Evolutionary conservation across 2,797 vertebrate genomes (phyloP).

Genomic region (Phoeniculus purpureus): DNA sequence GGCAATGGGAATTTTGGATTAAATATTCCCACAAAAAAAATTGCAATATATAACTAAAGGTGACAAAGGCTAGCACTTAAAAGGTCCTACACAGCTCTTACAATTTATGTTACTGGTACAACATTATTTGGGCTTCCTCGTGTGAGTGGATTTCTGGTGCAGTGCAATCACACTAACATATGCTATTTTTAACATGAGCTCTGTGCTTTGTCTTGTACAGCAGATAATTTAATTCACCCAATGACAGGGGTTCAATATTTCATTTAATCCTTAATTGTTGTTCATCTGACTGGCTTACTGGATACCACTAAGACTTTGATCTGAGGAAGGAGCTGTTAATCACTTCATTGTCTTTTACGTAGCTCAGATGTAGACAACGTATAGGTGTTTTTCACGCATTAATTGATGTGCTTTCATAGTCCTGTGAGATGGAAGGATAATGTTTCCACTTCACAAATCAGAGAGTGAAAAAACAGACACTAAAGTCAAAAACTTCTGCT

Average conservation of each 20-base stretch:
- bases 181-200: not conserved
- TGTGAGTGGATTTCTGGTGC: not conserved
- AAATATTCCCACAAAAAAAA: not conserved
- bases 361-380: not conserved
- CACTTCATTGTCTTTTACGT: not conserved
- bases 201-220: not conserved
- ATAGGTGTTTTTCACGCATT: not conserved
- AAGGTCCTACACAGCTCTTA: not conserved
- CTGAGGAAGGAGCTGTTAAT: slow-evolving; percentile 2
- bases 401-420: not conserved
- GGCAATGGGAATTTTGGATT: not conserved
- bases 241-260: slow-evolving; percentile 30
- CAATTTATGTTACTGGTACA: not conserved
- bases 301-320: not conserved
- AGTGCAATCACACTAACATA: not conserved
- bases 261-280: slow-evolving; percentile 34
- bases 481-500: not conserved
- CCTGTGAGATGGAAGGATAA: not conserved
- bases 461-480: not conserved
- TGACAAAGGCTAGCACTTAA: not conserved
- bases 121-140: not conserved
- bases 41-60: not conserved
- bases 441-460: not conserved
- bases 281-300: not conserved
- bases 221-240: slow-evolving; percentile 7